These are phyloP conservation scores for Mythimna vitellina DNA, from an alignment of 2,888 invertebrate species.

Conservation along the genomic window DNA sequence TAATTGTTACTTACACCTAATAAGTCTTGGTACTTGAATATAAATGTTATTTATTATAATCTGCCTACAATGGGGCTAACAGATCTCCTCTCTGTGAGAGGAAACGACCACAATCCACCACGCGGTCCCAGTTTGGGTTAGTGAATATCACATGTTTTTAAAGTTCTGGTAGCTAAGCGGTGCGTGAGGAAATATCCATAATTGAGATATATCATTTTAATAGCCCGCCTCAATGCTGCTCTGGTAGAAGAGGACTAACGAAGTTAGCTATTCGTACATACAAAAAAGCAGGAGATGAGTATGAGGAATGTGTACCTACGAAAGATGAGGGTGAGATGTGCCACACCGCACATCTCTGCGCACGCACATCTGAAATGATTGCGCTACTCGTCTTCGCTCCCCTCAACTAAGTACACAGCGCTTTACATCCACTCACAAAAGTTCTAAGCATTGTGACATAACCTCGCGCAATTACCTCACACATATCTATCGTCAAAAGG, in stretches of 20 bases:
- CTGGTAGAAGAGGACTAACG: background rate
- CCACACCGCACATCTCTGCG: background rate
- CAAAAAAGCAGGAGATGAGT: background rate
- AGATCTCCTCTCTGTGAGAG: background rate
- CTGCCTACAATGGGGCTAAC: background rate
- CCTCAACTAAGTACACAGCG: too few relatives aligned
- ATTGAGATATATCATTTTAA: background rate
- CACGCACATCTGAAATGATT: background rate
- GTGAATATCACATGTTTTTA: background rate
- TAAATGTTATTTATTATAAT: background rate
- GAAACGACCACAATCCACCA: background rate
- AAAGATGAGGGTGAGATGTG: background rate
- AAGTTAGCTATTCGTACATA: background rate
- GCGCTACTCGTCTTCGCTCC: too few relatives aligned
- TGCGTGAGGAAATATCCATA: background rate
- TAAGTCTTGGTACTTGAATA: too few relatives aligned
- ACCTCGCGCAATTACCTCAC: background rate
- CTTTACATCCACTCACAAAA: background rate
- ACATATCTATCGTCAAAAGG: background rate
- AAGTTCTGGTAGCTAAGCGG: background rate
- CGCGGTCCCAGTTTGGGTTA: background rate
- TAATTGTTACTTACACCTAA: too few relatives aligned
- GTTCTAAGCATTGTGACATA: background rate
- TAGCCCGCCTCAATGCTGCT: background rate
- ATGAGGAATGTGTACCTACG: background rate